Evolutionary conservation across 2,797 vertebrate genomes (phyloP).

Genomic region (Sarcoramphus papa): DNA sequence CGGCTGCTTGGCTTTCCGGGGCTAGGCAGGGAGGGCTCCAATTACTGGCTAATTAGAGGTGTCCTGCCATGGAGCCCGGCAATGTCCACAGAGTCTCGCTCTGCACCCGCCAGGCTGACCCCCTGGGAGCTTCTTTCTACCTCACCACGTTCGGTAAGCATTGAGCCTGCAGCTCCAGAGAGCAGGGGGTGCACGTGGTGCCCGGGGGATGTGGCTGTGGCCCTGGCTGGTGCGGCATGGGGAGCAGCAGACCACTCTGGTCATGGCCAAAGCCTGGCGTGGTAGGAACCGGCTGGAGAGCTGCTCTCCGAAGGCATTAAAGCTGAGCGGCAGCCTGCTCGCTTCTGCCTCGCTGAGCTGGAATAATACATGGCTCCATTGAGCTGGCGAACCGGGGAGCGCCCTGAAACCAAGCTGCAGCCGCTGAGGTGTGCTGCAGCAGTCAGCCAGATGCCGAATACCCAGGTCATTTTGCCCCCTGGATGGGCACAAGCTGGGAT

Average conservation of each 20-base stretch:
- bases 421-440: rapidly evolving
- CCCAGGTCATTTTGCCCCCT: rapidly evolving
- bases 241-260: background rate
- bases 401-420: background rate
- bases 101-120: constrained; percentile 25
- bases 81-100: constrained; percentile 31
- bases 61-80: constrained; percentile 52
- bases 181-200: background rate
- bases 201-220: background rate
- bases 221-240: rapidly evolving
- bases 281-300: background rate
- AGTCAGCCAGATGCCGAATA: rapidly evolving
- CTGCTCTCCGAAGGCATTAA: background rate
- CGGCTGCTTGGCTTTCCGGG: background rate
- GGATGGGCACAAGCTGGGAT: background rate
- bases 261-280: rapidly evolving
- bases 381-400: background rate
- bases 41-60: background rate
- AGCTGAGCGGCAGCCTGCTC: background rate
- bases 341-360: background rate
- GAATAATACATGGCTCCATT: background rate
- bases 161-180: background rate
- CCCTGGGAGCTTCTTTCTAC: constrained; percentile 44
- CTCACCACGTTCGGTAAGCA: constrained; percentile 74
- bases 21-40: background rate